phyloP scores from a whole-genome alignment of 2,797 vertebrate species.

The Staurois parvus region DNA sequence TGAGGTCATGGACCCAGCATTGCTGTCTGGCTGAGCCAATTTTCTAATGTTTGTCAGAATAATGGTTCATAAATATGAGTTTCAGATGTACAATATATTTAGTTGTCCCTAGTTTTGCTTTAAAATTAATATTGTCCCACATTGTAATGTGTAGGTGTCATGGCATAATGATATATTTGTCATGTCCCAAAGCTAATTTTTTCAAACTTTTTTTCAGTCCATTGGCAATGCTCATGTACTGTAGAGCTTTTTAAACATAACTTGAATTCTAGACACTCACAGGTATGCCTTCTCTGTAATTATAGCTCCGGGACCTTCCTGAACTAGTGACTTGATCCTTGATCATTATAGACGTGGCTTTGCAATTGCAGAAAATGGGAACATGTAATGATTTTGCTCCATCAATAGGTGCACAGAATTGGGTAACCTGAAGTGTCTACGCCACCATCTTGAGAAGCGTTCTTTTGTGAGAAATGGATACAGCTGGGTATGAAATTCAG shows the following conservation, averaged over 20 bases:
- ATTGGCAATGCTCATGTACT: background rate
- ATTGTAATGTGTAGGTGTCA: too few species aligned
- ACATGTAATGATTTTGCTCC: constrained; percentile 21
- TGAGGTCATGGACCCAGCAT: too few species aligned
- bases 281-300: background rate
- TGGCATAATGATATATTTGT: too few species aligned
- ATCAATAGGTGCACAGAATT: background rate
- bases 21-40: too few species aligned
- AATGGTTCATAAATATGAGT: too few species aligned
- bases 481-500: background rate
- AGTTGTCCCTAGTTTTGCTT: too few species aligned
- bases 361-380: constrained; percentile 32
- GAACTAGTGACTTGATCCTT: constrained; percentile 15
- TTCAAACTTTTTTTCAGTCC: background rate
- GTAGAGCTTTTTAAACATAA: background rate
- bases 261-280: background rate
- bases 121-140: too few species aligned
- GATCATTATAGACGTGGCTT: constrained; percentile 8
- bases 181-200: background rate
- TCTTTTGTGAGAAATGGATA: background rate
- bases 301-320: constrained; percentile 33
- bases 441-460: background rate
- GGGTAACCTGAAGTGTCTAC: background rate
- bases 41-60: too few species aligned
- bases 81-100: too few species aligned